Percentiles rank a stretch among this genome's conserved stretches.
phyloP scores from a whole-genome alignment of 2,113 vertebrate species.

The Arvicanthis niloticus region DNA sequence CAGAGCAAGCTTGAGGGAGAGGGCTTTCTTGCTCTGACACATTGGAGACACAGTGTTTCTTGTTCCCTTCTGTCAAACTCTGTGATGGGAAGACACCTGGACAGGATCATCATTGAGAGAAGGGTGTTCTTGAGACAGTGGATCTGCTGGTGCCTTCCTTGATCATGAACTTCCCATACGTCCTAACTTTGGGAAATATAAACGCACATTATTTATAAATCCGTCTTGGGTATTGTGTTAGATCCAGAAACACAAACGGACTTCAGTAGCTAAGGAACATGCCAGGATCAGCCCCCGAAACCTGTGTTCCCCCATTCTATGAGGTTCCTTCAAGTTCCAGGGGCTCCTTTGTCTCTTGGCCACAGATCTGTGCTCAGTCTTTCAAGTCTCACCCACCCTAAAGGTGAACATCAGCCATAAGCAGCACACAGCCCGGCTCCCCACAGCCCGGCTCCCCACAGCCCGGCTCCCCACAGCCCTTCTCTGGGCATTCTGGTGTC shows the following conservation, averaged over 20 bases:
- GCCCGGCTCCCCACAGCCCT: background rate
- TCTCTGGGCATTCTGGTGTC: constrained; percentile 9
- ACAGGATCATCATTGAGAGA: background rate
- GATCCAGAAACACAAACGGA: background rate
- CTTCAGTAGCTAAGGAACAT: background rate
- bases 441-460: background rate
- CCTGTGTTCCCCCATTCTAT: background rate
- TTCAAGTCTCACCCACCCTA: background rate
- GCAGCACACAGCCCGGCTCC: background rate
- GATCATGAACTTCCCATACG: background rate
- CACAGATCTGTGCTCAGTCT: background rate
- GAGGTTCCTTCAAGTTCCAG: background rate
- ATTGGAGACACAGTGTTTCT: background rate
- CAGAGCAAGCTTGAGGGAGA: no score
- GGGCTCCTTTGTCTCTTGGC: constrained; percentile 11
- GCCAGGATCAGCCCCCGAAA: background rate
- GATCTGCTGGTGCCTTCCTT: background rate
- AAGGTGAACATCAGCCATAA: constrained; percentile 13
- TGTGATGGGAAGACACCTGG: background rate
- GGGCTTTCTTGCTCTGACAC: background rate
- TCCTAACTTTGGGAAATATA: background rate
- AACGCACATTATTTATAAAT: background rate
- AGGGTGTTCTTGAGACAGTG: background rate
- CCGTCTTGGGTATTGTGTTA: background rate
- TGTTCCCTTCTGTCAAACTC: background rate